These are phyloP conservation scores for Colostygia pectinataria DNA, from an alignment of 2,888 invertebrate genomes.

Conservation along the genomic window DNA sequence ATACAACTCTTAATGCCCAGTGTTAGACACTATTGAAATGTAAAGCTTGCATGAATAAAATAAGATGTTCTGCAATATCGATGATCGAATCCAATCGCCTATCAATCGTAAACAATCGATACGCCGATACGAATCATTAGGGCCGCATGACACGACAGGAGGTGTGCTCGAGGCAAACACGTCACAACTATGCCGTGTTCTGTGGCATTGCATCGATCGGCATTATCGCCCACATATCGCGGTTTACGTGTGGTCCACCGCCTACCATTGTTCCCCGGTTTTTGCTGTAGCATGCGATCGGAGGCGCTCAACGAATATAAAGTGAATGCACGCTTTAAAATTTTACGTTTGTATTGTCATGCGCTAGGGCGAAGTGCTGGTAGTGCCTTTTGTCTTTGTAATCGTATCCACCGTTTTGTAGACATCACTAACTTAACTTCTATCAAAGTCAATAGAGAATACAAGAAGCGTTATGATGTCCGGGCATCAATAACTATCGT, in stretches of 20 bases:
- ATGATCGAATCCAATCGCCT: slow-evolving; percentile 17
- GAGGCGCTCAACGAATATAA: slow-evolving; percentile 27
- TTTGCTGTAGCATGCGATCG: slow-evolving; percentile 25
- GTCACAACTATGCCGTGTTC: slow-evolving; percentile 10
- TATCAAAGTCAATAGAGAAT: background rate
- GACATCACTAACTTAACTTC: slow-evolving; percentile 4
- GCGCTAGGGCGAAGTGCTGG: slow-evolving; percentile 16
- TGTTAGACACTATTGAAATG: background rate
- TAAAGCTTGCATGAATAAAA: slow-evolving; percentile 8
- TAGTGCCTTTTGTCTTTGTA: slow-evolving; percentile 25
- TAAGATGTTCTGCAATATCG: slow-evolving; percentile 19
- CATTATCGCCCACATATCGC: slow-evolving; percentile 29
- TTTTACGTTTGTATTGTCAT: slow-evolving; percentile 25
- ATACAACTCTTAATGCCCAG: background rate
- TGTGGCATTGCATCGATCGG: slow-evolving; percentile 27
- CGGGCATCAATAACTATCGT: too few relatives aligned
- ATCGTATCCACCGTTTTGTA: slow-evolving; percentile 11
- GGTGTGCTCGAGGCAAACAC: slow-evolving; percentile 28
- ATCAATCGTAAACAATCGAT: slow-evolving; percentile 30
- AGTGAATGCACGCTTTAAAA: slow-evolving; percentile 27
- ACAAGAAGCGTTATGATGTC: too few relatives aligned
- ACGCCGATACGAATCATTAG: slow-evolving; percentile 27
- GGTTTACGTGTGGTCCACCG: slow-evolving; percentile 28
- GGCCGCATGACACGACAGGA: slow-evolving; percentile 27
- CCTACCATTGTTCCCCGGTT: slow-evolving; percentile 29